Percentiles rank a stretch among this genome's conserved stretches.
Evolutionary conservation across 1,140 invertebrate species (phyloP).

Genomic region (Macrocentrus cingulum): DNA sequence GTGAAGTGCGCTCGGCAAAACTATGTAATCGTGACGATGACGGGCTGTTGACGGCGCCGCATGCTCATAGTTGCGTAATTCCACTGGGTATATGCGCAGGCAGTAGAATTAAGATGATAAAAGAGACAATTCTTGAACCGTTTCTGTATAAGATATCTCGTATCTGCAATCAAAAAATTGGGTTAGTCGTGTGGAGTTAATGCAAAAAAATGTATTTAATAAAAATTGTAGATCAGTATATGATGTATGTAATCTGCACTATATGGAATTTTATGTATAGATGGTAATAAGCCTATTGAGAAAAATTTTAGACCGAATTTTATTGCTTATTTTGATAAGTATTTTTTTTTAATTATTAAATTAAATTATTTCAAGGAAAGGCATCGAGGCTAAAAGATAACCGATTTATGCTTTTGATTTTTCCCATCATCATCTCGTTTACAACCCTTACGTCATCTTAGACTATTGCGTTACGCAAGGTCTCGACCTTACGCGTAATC

Average conservation of each 20-base stretch:
- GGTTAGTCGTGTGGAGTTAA: constrained; percentile 30
- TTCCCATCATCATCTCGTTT: constrained; percentile 24
- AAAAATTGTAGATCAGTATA: too few species aligned
- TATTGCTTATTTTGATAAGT: constrained; percentile 3
- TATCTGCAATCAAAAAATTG: constrained; percentile 45
- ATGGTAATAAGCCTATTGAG: too few species aligned
- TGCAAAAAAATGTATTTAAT: not conserved
- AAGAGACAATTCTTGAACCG: constrained; percentile 48
- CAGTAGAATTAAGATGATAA: constrained; percentile 40
- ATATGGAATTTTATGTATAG: too few species aligned
- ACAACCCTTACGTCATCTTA: constrained; percentile 28
- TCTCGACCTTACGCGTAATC: constrained; percentile 27
- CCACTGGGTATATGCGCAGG: constrained; percentile 27
- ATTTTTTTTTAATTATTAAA: too few species aligned
- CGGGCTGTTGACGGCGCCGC: not conserved
- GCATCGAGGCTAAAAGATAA: constrained; percentile 17
- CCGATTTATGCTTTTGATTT: constrained; percentile 25
- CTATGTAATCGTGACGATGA: not conserved
- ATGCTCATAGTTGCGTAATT: constrained; percentile 7
- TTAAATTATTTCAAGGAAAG: not conserved
- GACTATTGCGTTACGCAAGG: constrained; percentile 29
- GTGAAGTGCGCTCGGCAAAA: not conserved
- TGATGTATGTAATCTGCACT: too few species aligned
- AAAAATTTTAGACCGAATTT: not conserved
- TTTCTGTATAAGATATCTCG: constrained; percentile 43